Conservation (phyloP, 2,113 vertebrate species). For the Elanoides forficatus region DNA sequence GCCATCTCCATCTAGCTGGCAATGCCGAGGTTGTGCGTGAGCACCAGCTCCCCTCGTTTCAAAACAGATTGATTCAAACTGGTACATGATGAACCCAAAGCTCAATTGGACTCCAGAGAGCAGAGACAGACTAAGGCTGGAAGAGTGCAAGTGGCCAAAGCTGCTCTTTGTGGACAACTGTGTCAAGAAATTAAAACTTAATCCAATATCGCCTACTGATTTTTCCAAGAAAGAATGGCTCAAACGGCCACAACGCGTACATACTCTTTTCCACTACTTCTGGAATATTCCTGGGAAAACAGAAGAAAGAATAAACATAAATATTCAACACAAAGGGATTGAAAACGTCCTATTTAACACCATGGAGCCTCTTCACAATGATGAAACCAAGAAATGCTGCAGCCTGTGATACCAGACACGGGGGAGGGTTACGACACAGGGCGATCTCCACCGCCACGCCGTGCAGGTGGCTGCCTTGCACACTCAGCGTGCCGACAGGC, state of each 20-base stretch:
- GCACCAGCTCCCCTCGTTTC: neutral
- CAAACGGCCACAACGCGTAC: neutral
- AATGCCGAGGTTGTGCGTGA: neutral
- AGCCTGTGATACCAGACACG: rapidly evolving
- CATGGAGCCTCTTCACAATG: rapidly evolving
- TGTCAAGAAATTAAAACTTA: neutral
- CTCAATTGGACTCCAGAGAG: too few species aligned
- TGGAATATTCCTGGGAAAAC: neutral
- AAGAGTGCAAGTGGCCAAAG: neutral
- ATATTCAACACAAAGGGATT: neutral
- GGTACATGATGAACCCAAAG: neutral
- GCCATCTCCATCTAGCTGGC: neutral
- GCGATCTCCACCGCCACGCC: rapidly evolving
- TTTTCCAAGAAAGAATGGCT: neutral
- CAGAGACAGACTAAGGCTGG: neutral
- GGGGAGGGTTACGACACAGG: rapidly evolving
- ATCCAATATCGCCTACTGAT: too few species aligned
- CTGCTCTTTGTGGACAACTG: neutral
- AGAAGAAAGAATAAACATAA: neutral
- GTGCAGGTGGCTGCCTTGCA: too few species aligned
- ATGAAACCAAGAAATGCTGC: neutral
- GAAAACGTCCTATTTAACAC: neutral
- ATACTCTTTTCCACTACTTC: neutral
- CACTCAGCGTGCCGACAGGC: neutral
- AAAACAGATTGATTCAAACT: neutral